phyloP scores from a whole-genome alignment of 2,888 invertebrate genomes.

The Cenopis cana region DNA sequence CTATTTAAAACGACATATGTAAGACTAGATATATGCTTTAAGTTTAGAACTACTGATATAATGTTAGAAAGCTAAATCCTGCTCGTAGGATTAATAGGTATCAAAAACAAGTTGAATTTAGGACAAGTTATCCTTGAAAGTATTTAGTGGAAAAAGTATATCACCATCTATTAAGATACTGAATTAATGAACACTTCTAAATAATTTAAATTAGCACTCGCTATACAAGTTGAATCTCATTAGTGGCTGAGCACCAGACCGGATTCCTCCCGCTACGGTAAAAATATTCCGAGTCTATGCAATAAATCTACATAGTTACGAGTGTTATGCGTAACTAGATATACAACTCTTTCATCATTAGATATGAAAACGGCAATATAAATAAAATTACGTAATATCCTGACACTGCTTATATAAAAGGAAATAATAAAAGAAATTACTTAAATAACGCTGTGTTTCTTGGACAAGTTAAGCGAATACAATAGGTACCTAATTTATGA shows the following conservation, averaged over 20 bases:
- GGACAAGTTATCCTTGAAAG: conserved; percentile 29
- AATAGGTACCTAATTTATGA: neutral
- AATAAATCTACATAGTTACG: conserved; percentile 24
- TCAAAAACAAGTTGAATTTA: conserved; percentile 14
- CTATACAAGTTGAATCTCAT: conserved; percentile 33
- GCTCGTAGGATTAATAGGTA: neutral
- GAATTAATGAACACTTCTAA: conserved; percentile 15
- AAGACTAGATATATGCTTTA: neutral
- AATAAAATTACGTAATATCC: conserved; percentile 4
- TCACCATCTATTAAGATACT: conserved; percentile 2
- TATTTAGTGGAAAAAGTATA: conserved; percentile 16
- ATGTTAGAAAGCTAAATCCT: neutral
- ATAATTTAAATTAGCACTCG: conserved; percentile 25
- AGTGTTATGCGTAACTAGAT: conserved; percentile 7
- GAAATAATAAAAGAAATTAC: neutral
- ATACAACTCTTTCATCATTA: conserved; percentile 21
- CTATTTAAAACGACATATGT: neutral
- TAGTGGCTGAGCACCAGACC: conserved; percentile 33
- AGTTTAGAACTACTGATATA: neutral
- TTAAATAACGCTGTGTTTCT: neutral
- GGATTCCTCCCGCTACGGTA: conserved; percentile 28
- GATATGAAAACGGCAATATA: conserved; percentile 7
- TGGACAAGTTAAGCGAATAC: neutral
- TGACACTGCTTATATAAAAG: neutral
- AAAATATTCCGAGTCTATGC: conserved; percentile 1